phyloP scores from a whole-genome alignment of 1,140 invertebrate species.

The Ceratitis capitata region DNA sequence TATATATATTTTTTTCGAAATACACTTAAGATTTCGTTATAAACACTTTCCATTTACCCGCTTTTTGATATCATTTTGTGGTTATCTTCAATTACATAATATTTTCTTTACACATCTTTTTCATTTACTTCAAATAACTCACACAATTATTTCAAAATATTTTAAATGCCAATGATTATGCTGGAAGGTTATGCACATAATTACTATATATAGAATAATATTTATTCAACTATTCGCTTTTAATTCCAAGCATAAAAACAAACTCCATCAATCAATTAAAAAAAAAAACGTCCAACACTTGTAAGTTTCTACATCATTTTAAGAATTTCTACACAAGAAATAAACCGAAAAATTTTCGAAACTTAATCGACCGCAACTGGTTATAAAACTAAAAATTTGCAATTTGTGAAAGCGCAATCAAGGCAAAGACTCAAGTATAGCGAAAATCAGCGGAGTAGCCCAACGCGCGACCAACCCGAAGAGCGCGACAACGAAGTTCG shows the following conservation, averaged over 20 bases:
- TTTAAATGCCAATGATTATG: not conserved
- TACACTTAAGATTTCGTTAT: too few relatives aligned
- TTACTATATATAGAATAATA: not conserved
- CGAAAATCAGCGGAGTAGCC: not conserved
- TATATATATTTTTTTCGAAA: too few relatives aligned
- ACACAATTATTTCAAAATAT: not conserved
- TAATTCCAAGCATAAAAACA: not conserved
- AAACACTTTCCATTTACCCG: too few relatives aligned
- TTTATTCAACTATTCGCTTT: not conserved
- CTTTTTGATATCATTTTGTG: not conserved
- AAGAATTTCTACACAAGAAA: not conserved
- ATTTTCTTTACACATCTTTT: not conserved
- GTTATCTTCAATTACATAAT: conserved; percentile 22
- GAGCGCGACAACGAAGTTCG: conserved; percentile 11
- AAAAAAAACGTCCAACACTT: not conserved
- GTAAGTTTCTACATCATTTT: not conserved
- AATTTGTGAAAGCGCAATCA: not conserved
- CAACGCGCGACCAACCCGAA: not conserved
- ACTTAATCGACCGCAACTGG: conserved; percentile 32
- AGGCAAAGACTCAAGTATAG: not conserved
- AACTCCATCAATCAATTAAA: too few relatives aligned
- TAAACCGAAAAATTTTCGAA: conserved; percentile 13
- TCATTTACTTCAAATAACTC: not conserved
- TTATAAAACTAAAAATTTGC: conserved; percentile 18
- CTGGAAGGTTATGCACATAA: not conserved